Evolutionary conservation across 2,113 vertebrate genomes (phyloP).

Genomic region (Vireo altiloquus): DNA sequence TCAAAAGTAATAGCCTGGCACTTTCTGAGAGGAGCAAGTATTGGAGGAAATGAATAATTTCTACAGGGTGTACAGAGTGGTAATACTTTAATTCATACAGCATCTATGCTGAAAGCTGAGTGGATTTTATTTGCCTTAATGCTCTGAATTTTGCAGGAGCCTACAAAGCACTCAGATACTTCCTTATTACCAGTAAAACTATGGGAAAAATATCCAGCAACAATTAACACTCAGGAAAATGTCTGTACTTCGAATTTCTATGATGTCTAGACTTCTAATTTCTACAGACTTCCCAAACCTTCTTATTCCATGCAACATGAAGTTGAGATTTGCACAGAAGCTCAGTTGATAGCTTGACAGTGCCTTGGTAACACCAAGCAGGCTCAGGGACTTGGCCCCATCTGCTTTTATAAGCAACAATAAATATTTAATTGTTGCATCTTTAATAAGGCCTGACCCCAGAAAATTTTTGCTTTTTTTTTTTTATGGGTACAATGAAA

Average conservation of each 20-base stretch:
- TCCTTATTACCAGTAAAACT: background rate
- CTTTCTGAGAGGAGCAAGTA: background rate
- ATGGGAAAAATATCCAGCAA: background rate
- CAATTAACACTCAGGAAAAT: background rate
- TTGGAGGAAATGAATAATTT: background rate
- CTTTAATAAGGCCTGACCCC: background rate
- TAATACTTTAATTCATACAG: slow-evolving; percentile 15
- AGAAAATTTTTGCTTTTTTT: background rate
- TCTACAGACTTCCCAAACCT: background rate
- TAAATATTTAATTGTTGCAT: slow-evolving; percentile 26
- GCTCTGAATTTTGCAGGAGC: background rate
- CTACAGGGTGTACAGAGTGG: background rate
- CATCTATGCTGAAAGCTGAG: background rate
- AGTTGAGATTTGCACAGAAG: background rate
- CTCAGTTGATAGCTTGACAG: background rate
- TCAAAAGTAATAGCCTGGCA: background rate
- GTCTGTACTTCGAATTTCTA: background rate
- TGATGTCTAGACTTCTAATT: background rate
- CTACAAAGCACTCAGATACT: background rate
- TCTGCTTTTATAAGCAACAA: background rate
- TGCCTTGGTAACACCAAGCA: background rate
- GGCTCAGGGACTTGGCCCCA: background rate
- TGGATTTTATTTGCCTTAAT: background rate
- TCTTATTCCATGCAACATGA: background rate
- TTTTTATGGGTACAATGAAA: background rate